Evolutionary conservation across 2,113 vertebrate genomes (phyloP).

Genomic region (Sebastes schlegelii): DNA sequence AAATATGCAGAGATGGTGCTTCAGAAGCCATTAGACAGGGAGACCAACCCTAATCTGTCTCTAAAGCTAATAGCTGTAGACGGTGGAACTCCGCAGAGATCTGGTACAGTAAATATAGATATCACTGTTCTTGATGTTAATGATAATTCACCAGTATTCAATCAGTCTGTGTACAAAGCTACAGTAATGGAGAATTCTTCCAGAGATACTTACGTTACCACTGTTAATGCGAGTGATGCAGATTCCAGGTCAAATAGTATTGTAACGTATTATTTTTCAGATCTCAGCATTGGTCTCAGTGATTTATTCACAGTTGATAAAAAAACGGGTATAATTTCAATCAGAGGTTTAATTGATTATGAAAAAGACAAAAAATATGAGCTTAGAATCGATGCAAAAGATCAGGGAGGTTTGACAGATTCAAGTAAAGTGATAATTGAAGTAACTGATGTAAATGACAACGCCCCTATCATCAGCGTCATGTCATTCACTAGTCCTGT

Average conservation of each 20-base stretch:
- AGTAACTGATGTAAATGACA: conserved; percentile 69
- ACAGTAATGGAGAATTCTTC: conserved; percentile 78
- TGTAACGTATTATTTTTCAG: conserved; percentile 50
- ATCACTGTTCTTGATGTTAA: conserved; percentile 75
- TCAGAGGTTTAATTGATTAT: conserved; percentile 23
- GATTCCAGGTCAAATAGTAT: conserved; percentile 76
- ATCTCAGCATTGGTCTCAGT: not conserved
- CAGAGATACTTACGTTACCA: conserved; percentile 65
- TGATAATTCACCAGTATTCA: conserved; percentile 73
- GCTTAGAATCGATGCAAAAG: conserved; percentile 60
- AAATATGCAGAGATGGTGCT: conserved; percentile 82
- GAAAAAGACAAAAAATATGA: conserved; percentile 52
- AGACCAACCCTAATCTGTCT: conserved; percentile 65
- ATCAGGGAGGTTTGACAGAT: conserved; percentile 68
- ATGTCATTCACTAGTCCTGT: conserved; percentile 63
- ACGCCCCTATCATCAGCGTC: conserved; percentile 50
- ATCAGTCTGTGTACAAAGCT: conserved; percentile 76
- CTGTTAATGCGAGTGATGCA: conserved; percentile 79
- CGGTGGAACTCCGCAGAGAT: conserved; percentile 79
- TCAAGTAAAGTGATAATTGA: conserved; percentile 67
- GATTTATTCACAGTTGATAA: not conserved
- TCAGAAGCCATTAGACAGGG: conserved; percentile 77
- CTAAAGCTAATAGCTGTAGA: conserved; percentile 81
- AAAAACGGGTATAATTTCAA: not conserved
- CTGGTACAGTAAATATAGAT: conserved; percentile 77